Evolutionary conservation across 2,113 vertebrate genomes (phyloP), one percentile per base, ranked within the genome.

Genomic region (Lepisosteus oculatus): DNA sequence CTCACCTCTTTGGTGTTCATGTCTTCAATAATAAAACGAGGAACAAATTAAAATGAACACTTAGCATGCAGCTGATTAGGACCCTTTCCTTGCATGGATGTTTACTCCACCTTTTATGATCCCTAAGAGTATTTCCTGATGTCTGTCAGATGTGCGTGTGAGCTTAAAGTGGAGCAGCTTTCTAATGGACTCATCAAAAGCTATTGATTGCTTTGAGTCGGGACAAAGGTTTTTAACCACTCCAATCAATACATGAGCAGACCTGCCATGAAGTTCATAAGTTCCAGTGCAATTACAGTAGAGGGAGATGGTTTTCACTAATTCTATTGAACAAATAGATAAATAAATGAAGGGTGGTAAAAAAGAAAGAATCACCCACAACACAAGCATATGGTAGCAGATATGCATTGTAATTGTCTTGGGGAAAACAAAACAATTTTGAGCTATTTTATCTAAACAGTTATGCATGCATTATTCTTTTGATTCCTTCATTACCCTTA

Each of bases 121-220:
- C 57, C 57, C 12, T 3, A 13, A 14, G 13, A 59, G 57, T 59
- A 15, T 59, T 4, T 59, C 13, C n/a, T 13, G 12, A 15, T 59
- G 57, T 29, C 29, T 59, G 57, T 59, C 13, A 2, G 57, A n/a
- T 59, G 12, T n/a, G 56, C 69, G 76, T 72, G 70, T 76, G 75
- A 74, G 79, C 79, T 84, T 77, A 78, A 65, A 54, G 11, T 65
- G 65, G 56, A 72, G 63, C 64, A 54, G 63, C 47, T 55, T 47
- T 74, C 68, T 69, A 69, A 74, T 74, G 67, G 72, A 69, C 67
- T 74, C 67, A 62, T 74, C 72, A 69, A 68, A 69, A 68, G 47
- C 67, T 56, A 64, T 62, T 74, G 72, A 69, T 74, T 56, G 67
- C 59, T 69, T 45, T 44, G 67, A 64, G 44, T 67, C 61, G 4